Evolutionary conservation across 2,888 invertebrate species (phyloP), one percentile per base, ranked within the genome.

Genomic region (Phragmatobia fuliginosa): DNA sequence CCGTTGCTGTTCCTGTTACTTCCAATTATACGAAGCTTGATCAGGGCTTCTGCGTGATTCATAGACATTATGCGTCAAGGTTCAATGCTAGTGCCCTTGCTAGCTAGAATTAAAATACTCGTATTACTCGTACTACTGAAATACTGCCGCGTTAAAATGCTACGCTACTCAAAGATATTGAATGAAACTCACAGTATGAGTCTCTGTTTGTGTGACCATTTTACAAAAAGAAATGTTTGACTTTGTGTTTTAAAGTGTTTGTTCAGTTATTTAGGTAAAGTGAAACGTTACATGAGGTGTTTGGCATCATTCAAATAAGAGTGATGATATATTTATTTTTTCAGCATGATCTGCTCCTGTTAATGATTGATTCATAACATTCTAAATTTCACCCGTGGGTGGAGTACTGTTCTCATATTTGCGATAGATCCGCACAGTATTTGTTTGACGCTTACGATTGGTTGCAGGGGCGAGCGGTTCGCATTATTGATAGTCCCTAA

Each of bases 131-230:
- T n/a, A n/a, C 60, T 63, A 70, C 62, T 75, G 62, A 74, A 68
- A 75, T 64, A 71, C 67, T 72, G 71, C 62, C 69, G 68, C 41
- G 64, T 76, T 72, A 64, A 69, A 77, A 70, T 64, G 75, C 69
- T 75, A 63, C 49, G 63, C 63, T 36, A 33, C 41, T 66, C 73
- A 62, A 36, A 72, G 67, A 76, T 72, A 66, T 72, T 74, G 75
- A 63, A n/a, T 7, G 73, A 78, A 77, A 60, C 56, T 62, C n/a
- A 16, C 33, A 82, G 80, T 75, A 83, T 79, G 82, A 79, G 81
- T 78, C 66, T 78, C 64, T 76, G 78, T 82, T 80, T 72, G 75
- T 79, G 86, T 90, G 90, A 90, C 88, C 89, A 90, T 81, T 79
- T 78, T 80, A 72, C 72, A 85, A 85, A 86, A 87, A 89, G 77